phyloP scores from a whole-genome alignment of 2,113 vertebrate species.

The Platysternon megacephalum region DNA sequence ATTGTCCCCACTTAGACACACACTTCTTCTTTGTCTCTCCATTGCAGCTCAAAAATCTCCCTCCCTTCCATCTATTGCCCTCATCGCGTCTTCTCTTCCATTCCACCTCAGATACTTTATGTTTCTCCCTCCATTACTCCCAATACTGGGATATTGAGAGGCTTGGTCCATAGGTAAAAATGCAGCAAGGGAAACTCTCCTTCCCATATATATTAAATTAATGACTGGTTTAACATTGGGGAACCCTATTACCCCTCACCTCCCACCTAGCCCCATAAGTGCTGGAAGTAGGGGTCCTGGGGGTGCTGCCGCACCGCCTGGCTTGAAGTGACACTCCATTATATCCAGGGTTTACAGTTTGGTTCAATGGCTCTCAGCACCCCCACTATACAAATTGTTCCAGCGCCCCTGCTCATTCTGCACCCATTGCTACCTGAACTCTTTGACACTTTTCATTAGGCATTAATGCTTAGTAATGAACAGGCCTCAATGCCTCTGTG shows the following conservation, averaged over 20 bases:
- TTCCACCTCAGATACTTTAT: no score
- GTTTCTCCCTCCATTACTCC: no score
- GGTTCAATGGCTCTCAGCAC: no score
- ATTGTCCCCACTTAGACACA: no score
- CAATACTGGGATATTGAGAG: background rate
- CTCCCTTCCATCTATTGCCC: no score
- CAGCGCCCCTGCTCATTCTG: background rate
- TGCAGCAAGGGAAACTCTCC: background rate
- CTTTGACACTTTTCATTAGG: slow-evolving; percentile 21
- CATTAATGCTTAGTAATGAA: background rate
- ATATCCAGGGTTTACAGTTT: no score
- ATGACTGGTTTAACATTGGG: background rate
- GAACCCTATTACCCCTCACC: accelerated
- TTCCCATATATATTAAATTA: background rate
- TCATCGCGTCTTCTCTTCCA: no score
- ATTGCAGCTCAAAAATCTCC: no score
- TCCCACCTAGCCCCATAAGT: background rate
- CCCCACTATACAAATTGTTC: background rate
- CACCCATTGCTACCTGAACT: slow-evolving; percentile 16
- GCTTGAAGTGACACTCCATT: no score
- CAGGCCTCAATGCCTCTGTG: background rate
- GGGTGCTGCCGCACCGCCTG: no score
- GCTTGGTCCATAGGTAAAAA: background rate
- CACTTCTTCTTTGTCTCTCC: no score
- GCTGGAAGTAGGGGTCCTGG: no score